Base-by-base conservation (phyloP, 2,113 vertebrate species). In the Vidua chalybeata region DNA sequence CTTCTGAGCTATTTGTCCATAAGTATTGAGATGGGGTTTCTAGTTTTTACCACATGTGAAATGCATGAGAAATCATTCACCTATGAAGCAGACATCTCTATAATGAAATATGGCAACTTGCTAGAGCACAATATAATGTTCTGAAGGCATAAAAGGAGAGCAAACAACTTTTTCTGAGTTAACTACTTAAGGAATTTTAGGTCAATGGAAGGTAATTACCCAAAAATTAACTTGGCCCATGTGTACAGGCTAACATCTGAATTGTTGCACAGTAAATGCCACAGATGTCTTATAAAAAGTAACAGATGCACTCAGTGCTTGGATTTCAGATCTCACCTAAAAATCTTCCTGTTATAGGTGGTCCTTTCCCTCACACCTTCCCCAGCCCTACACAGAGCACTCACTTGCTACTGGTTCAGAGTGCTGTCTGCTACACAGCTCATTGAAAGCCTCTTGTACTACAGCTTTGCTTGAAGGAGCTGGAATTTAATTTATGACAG, bases 201-300 rank as follows among this genome's bases (percentile, higher is more conserved):
- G 83, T 84, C 93, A 89, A 56, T 84, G 62, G 49, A 95, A 96
- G 90, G 69, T 89, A 93, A 92, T 90, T 92, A 90, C 62, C 64
- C 83, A 20, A 95, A 95, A 90, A 61, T 1, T 16, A 94, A 92
- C 56, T 97, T 97, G 93, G 93, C 92, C 61, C 0, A 1, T 27
- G n/a, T 61, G 30, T 68, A 37, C 88, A 54, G 55, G 41, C 85
- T 93, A 81, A 93, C 88, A 94, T 96, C 86, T 92, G 92, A 92
- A 94, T 72, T 12, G 1, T 75, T 94, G 90, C 83, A 94, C 94
- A 95, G 90, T 86, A 94, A 95, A 92, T 82, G 88, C 52, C 66
- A 84, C 80, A 93, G 92, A 96, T 92, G 90, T 90, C 95, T 93
- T 68, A 79, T 78, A 97, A 96, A 59, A 86, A 93, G 72, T 72